Conservation (phyloP, 2,113 vertebrate species). For the Parotia lawesii region DNA sequence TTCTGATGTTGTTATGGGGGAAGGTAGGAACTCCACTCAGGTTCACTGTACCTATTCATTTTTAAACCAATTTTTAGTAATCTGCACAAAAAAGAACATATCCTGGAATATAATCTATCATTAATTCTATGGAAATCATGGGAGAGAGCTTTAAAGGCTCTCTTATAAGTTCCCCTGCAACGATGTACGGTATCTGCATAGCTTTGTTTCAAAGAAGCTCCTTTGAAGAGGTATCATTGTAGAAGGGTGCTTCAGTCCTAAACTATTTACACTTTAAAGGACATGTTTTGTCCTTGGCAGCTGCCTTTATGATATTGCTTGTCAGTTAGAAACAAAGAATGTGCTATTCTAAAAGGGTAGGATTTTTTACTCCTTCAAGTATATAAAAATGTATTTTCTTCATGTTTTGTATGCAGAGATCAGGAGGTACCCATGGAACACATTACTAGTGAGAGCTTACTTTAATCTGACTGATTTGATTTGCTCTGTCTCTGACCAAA, state of each 20-base stretch:
- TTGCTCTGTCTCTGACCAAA: neutral
- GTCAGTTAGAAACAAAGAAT: neutral
- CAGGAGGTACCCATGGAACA: neutral
- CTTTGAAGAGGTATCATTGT: neutral
- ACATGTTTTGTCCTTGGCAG: neutral
- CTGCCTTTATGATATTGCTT: neutral
- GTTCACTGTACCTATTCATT: neutral
- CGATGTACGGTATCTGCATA: neutral
- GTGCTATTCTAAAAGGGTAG: neutral
- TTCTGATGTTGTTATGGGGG: neutral
- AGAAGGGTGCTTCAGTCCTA: neutral
- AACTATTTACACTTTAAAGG: constrained; percentile 25
- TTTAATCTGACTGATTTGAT: constrained; percentile 2
- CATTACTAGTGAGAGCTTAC: neutral
- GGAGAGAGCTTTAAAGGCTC: neutral
- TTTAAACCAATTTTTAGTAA: neutral
- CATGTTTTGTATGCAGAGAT: neutral
- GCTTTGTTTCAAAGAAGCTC: neutral
- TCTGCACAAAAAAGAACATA: neutral
- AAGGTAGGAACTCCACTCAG: neutral
- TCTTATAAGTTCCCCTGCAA: neutral
- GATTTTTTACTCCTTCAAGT: neutral
- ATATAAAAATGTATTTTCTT: neutral
- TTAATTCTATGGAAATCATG: neutral
- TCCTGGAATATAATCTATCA: neutral